Base-by-base conservation (phyloP, 35 echinoderm and acorn worm species). In the Nesometra sesokonis region DNA sequence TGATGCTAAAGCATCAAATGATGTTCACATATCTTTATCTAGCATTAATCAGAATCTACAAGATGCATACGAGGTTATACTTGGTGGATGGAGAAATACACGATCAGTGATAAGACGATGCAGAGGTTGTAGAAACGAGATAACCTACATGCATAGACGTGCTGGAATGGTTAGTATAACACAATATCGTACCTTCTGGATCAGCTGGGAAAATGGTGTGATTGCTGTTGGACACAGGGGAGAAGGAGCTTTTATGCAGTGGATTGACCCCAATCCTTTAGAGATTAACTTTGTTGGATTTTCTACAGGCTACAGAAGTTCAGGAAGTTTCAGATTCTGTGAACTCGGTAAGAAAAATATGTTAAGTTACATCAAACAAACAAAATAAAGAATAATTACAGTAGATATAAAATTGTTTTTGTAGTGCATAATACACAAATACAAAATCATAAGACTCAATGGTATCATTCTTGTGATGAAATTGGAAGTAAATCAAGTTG, bases 21-120 rank as follows among this genome's bases (percentile, higher is more conserved):
- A 95, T 47, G 93, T 95, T 31, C 93, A 95, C 52, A 87, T 95
- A 29, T 29, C 90, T 31, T 86, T 95, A 7, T 83, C 89, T 0
- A 76, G 82, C 31, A 77, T 79, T 3, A 85, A 85, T 46, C 76
- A 82, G 1, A 78, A 91, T 52, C 46, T 52, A 31, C 76, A 76
- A 15, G 77, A 84, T 27, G 91, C 91, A 90, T 91, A 91, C 33
- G 93, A 95, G 37, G 38, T 95, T 3, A 80, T 95, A 0, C 90
- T 95, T 34, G 89, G 93, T 34, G 93, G 93, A 31, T 95, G 84
- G 85, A 36, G 17, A 21, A 95, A 95, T 77, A 86, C 78, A 30
- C 17, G 86, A 27, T 95, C 93, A 0, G 87, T 86, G 3, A 95
- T 95, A 27, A 77, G 90, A 19, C 82, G 82, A 29, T 94, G 92